phyloP scores from a whole-genome alignment of 1,140 invertebrate species.

The Trichonephila inaurata region DNA sequence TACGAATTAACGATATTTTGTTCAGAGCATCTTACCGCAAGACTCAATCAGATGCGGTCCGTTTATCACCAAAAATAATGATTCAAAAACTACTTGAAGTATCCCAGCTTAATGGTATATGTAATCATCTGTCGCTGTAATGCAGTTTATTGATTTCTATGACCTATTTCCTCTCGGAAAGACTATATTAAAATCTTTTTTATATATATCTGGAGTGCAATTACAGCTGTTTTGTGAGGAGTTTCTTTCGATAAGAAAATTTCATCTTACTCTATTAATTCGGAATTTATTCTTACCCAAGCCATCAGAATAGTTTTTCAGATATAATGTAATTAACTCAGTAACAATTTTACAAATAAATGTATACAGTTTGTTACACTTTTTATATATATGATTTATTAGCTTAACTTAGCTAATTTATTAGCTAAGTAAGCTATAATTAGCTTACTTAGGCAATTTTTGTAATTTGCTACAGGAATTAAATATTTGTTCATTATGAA shows the following conservation, averaged over 20 bases:
- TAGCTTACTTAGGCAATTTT: too few relatives aligned
- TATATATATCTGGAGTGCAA: neutral
- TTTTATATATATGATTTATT: too few relatives aligned
- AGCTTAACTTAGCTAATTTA: too few relatives aligned
- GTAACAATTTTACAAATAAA: too few relatives aligned
- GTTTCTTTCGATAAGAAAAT: neutral
- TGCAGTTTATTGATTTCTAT: neutral
- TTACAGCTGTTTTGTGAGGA: neutral
- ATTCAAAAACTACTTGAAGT: constrained; percentile 13
- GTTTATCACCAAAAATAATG: neutral
- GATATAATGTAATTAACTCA: too few relatives aligned
- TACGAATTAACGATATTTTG: neutral
- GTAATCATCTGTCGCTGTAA: neutral
- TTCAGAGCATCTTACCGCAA: neutral
- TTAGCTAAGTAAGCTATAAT: too few relatives aligned
- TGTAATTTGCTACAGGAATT: too few relatives aligned
- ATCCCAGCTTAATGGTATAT: constrained; percentile 11
- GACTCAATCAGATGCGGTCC: neutral
- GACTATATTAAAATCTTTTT: constrained; percentile 9
- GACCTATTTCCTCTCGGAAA: constrained; percentile 6
- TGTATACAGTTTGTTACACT: too few relatives aligned
- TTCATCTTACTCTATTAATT: too few relatives aligned
- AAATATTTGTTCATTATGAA: too few relatives aligned
- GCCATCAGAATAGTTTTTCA: too few relatives aligned
- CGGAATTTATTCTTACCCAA: too few relatives aligned